These are phyloP conservation scores for Lasioglossum lativentre DNA, from an alignment of 2,888 invertebrate genomes.

Conservation along the genomic window DNA sequence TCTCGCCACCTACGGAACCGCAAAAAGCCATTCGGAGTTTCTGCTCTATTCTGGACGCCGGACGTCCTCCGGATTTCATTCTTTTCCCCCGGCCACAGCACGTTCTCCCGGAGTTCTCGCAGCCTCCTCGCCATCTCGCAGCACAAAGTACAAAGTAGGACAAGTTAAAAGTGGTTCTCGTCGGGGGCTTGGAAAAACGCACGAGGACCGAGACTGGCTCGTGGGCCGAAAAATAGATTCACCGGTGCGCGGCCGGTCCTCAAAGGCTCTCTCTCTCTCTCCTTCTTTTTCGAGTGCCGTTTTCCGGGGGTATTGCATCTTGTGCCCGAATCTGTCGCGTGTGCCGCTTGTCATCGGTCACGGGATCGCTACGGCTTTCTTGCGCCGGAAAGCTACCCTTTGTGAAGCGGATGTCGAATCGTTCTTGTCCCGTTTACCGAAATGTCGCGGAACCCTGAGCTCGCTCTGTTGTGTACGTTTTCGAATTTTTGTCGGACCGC, in stretches of 20 bases:
- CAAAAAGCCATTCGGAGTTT: conserved; percentile 59
- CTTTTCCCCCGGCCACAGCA: conserved; percentile 30
- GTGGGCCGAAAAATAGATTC: conserved; percentile 37
- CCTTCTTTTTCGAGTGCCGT: not conserved
- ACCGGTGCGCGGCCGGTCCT: not conserved
- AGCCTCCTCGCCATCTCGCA: conserved; percentile 11
- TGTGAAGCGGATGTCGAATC: not conserved
- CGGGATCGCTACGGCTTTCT: conserved; percentile 1
- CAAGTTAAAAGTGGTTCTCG: conserved; percentile 58
- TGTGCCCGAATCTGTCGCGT: conserved; percentile 13
- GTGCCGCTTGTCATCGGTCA: not conserved
- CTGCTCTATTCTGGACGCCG: conserved; percentile 51
- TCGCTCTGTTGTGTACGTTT: not conserved
- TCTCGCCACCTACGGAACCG: conserved; percentile 53
- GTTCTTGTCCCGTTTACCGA: not conserved
- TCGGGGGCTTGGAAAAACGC: conserved; percentile 34
- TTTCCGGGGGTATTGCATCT: conserved; percentile 3
- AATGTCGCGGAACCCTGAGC: not conserved
- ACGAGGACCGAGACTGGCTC: conserved; percentile 5
- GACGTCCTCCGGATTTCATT: conserved; percentile 60
- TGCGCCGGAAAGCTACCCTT: not conserved
- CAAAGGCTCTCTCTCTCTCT: conserved; percentile 11
- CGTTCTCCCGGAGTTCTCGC: not conserved
- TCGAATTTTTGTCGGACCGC: not conserved
- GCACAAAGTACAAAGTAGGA: conserved; percentile 53